These are phyloP conservation scores for Zaprionus bogoriensis DNA, from an alignment of 2,888 invertebrate genomes.

Conservation along the genomic window DNA sequence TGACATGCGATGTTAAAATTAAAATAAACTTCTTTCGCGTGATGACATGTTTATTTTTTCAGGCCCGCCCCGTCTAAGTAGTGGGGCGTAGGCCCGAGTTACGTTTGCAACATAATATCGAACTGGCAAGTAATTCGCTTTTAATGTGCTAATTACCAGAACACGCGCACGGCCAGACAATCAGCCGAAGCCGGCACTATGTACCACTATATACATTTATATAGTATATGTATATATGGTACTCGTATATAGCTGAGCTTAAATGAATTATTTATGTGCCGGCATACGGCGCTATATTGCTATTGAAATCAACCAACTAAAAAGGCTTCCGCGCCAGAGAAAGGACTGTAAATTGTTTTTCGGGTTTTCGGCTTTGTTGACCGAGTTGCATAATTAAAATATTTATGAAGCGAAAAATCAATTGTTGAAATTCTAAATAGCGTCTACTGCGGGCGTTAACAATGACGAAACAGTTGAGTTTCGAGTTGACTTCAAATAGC, in stretches of 20 bases:
- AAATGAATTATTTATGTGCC: not conserved
- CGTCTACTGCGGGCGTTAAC: not conserved
- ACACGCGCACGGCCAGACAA: not conserved
- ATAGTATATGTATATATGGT: not conserved
- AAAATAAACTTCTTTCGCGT: slow-evolving; percentile 71
- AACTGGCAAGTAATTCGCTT: slow-evolving; percentile 7
- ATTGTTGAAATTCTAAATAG: slow-evolving; percentile 25
- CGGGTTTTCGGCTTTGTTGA: not conserved
- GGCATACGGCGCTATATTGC: too few relatives aligned
- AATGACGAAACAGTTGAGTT: not conserved
- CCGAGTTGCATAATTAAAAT: slow-evolving; percentile 45
- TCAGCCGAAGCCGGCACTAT: not conserved
- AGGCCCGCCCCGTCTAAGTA: slow-evolving; percentile 16
- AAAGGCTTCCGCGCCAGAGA: not conserved
- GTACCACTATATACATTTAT: too few relatives aligned
- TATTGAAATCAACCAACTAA: slow-evolving; percentile 4
- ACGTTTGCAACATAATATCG: slow-evolving; percentile 34
- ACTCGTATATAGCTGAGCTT: not conserved
- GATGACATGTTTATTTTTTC: slow-evolving; percentile 59
- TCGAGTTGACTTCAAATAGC: not conserved
- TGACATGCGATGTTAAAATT: slow-evolving; percentile 78
- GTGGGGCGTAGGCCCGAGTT: slow-evolving; percentile 42
- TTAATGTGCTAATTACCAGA: slow-evolving; percentile 34
- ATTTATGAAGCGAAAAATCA: slow-evolving; percentile 51
- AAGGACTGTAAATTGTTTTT: slow-evolving; percentile 7